Percentiles rank a stretch among this genome's conserved stretches.
These are phyloP conservation scores for Cryptocephalus moraei DNA, from an alignment of 2,888 invertebrate genomes.

Conservation along the genomic window DNA sequence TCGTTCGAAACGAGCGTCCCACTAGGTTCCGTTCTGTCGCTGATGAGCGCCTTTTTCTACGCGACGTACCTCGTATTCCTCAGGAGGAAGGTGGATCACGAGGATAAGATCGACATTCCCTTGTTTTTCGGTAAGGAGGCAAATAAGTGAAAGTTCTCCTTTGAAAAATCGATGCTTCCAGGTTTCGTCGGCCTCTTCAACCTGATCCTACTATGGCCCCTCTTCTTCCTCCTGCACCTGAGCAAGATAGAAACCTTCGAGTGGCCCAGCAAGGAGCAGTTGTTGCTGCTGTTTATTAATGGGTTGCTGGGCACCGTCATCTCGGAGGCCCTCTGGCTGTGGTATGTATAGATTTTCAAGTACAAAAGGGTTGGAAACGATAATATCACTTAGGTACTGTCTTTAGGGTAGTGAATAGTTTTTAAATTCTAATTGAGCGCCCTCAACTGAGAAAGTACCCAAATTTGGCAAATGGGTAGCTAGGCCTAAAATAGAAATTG, in stretches of 20 bases:
- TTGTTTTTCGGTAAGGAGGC: constrained; percentile 78
- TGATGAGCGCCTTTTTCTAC: constrained; percentile 83
- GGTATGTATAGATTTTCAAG: constrained; percentile 44
- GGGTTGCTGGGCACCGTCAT: constrained; percentile 85
- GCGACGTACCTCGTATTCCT: constrained; percentile 84
- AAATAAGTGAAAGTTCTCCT: too few relatives aligned
- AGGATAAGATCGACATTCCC: constrained; percentile 89
- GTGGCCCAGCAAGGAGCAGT: constrained; percentile 73
- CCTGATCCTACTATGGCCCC: constrained; percentile 77
- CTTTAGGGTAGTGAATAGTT: too few relatives aligned
- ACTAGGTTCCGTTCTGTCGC: constrained; percentile 67
- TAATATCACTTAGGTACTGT: too few relatives aligned
- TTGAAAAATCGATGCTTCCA: constrained; percentile 31
- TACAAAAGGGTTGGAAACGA: too few relatives aligned
- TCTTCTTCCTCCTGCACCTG: constrained; percentile 79
- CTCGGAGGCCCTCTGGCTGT: constrained; percentile 86
- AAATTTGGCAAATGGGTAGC: too few relatives aligned
- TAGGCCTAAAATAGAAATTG: too few relatives aligned
- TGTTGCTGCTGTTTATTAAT: constrained; percentile 70
- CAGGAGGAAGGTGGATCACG: constrained; percentile 76
- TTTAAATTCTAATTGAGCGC: too few relatives aligned
- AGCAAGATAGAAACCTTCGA: constrained; percentile 74
- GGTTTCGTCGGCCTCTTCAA: constrained; percentile 92
- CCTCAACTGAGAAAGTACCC: too few relatives aligned
- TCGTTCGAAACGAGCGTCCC: constrained; percentile 57